These are phyloP conservation scores for Catalaphyllia jardinei DNA, from an alignment of 64 coral and sea anemone genomes.

Conservation along the genomic window DNA sequence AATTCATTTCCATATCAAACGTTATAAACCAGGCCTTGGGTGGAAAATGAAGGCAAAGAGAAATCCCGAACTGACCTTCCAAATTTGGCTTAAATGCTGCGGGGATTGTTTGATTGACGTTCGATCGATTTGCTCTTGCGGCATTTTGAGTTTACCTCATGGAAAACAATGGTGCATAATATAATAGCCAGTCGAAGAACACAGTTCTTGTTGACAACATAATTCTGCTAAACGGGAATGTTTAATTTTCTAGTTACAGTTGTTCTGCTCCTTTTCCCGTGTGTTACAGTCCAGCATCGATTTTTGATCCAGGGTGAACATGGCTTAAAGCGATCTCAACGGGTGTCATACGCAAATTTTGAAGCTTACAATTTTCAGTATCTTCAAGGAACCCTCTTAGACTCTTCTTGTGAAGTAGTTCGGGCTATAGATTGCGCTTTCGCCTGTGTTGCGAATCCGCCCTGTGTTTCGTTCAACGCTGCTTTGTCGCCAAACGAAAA, in stretches of 20 bases:
- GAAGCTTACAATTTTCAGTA: not conserved
- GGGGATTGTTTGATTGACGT: too few relatives aligned
- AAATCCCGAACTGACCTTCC: too few relatives aligned
- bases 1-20: too few relatives aligned
- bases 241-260: not conserved
- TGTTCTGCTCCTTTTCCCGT: not conserved
- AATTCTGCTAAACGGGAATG: not conserved
- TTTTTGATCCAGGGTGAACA: not conserved
- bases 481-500: not conserved
- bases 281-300: not conserved
- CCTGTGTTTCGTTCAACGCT: constrained; percentile 45
- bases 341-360: constrained; percentile 14
- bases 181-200: too few relatives aligned
- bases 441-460: not conserved
- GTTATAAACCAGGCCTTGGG: too few relatives aligned
- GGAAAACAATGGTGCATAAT: too few relatives aligned
- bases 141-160: too few relatives aligned
- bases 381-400: constrained; percentile 6
- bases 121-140: too few relatives aligned
- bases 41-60: too few relatives aligned
- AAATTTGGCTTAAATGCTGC: too few relatives aligned
- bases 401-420: constrained; percentile 2
- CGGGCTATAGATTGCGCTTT: not conserved
- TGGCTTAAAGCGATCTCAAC: not conserved
- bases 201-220: too few relatives aligned